Base-by-base conservation (phyloP, 2,888 invertebrate species). In the Adelognathus sp. region DNA sequence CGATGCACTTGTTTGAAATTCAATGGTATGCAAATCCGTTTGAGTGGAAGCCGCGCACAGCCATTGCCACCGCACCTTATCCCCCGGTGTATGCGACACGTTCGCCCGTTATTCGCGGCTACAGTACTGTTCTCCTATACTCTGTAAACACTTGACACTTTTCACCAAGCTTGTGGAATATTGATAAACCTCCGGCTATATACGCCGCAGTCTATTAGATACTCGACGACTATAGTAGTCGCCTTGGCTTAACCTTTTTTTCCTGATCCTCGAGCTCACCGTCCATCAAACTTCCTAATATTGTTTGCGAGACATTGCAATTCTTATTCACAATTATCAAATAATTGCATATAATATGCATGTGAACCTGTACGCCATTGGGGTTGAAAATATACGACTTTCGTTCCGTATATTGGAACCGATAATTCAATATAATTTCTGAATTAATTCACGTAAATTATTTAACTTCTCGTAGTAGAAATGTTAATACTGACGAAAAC, bases 1-100 rank as follows among this genome's bases (percentile, higher is more conserved):
- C 39, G 14, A 56, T 56, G 52, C 81, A 81, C 85, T 83, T 80
- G 88, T 90, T 90, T 90, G 87, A 90, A 90, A 90, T 89, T 90
- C 90, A 90, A 90, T 89, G 85, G 85, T 85, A 90, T 90, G 90
- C 90, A 90, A 90, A 90, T 90, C 82, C 82, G 79, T 78, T 78
- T 76, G 73, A 61, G 71, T 71, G 66, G 64, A 44, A 21, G 44
- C 58, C 60, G 64, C 54, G 64, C 36, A 21, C 44, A 16, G n/a
- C 21, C 50, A 46, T 33, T 36, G 58, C 61, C 46, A 61, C 75
- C 39, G 39, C 60, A 31, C 36, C 60, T 33, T 29, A 46, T 24
- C 27, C 64, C 69, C 29, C 41, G 36, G 73, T 50, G 63, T 24
- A 24, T 39, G 61, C 61, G 75, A 75, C 74, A 50, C 33, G 66